Conservation (phyloP, 2,113 vertebrate genomes). For the Tragelaphus scriptus region DNA sequence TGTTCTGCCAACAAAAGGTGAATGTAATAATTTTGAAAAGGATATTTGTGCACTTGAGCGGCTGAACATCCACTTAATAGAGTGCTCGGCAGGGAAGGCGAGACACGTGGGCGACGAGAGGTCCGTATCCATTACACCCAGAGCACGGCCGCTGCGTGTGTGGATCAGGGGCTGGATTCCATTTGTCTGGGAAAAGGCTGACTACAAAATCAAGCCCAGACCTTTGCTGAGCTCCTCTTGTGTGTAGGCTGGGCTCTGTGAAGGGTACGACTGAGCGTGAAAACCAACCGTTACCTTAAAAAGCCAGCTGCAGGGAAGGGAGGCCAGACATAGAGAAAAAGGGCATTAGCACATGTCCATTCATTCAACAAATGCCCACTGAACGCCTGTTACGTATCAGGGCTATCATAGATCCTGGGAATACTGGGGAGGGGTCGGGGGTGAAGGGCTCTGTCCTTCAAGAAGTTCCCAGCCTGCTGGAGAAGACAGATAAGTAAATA, state of each 20-base stretch:
- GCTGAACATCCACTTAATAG: constrained; percentile 34
- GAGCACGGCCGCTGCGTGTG: fast-evolving
- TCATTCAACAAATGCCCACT: background rate
- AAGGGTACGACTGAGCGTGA: background rate
- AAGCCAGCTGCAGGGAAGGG: background rate
- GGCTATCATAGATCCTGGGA: background rate
- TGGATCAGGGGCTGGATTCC: background rate
- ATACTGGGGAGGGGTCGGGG: background rate
- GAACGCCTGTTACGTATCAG: background rate
- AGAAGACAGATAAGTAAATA: background rate
- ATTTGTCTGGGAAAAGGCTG: background rate
- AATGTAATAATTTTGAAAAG: constrained; percentile 54
- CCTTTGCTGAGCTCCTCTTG: background rate
- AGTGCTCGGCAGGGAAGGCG: background rate
- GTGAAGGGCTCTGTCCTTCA: background rate
- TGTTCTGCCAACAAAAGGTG: constrained; percentile 60
- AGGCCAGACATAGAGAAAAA: background rate
- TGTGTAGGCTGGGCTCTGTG: background rate
- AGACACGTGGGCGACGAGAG: constrained; percentile 3
- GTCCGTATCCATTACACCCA: background rate
- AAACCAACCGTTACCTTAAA: background rate
- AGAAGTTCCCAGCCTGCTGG: background rate
- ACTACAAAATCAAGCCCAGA: background rate
- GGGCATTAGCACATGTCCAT: background rate
- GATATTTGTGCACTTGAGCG: constrained; percentile 39